Evolutionary conservation across 2,888 invertebrate genomes (phyloP).

Genomic region (Leuctra nigra): DNA sequence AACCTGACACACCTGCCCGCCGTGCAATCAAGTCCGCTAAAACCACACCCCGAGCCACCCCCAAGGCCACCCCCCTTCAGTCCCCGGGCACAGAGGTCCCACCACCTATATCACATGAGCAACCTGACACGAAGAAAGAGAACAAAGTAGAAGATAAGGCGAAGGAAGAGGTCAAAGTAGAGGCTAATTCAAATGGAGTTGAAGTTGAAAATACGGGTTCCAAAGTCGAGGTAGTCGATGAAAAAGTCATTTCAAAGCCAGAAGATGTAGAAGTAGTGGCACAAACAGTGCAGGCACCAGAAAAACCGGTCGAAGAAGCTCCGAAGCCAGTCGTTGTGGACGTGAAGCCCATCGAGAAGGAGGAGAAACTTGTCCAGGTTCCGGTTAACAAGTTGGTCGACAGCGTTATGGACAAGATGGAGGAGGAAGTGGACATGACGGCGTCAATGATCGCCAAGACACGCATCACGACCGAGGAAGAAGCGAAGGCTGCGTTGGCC

Average conservation of each 20-base stretch:
- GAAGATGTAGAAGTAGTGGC: constrained; percentile 29
- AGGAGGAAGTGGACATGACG: constrained; percentile 35
- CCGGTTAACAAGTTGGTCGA: constrained; percentile 7
- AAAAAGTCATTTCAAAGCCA: neutral
- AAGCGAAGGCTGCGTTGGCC: constrained; percentile 89
- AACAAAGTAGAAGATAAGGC: constrained; percentile 10
- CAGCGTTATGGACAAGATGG: constrained; percentile 6
- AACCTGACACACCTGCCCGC: constrained; percentile 23
- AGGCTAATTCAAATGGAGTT: neutral
- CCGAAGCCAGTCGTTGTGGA: constrained; percentile 40
- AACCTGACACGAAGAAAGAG: constrained; percentile 16
- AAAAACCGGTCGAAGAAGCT: too few species aligned
- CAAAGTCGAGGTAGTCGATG: neutral
- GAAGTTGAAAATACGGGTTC: neutral
- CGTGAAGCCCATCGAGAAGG: constrained; percentile 19
- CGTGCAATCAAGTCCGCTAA: constrained; percentile 24
- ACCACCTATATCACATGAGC: constrained; percentile 33
- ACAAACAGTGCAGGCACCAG: constrained; percentile 42
- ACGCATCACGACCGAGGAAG: constrained; percentile 80
- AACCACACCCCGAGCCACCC: constrained; percentile 43
- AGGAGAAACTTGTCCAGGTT: constrained; percentile 30
- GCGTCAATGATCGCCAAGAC: constrained; percentile 61
- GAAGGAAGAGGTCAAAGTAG: constrained; percentile 11
- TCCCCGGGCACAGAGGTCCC: constrained; percentile 45
- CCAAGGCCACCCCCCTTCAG: constrained; percentile 49